Evolutionary conservation across 2,888 invertebrate species (phyloP).

Genomic region (Lochmaea crataegi): DNA sequence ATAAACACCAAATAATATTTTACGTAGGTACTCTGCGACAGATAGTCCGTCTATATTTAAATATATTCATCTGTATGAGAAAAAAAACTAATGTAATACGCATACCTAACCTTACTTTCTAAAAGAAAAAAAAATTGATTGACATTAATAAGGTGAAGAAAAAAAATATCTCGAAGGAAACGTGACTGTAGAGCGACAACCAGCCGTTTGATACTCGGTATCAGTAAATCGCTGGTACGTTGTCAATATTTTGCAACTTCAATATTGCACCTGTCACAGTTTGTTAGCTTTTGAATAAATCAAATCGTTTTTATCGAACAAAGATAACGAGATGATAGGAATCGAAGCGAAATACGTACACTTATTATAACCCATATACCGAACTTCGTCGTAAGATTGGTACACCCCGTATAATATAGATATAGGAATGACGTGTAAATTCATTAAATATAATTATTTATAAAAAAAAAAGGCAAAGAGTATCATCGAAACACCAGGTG

Average conservation of each 20-base stretch:
- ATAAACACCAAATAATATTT: too few species aligned
- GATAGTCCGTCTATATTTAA: background rate
- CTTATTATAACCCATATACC: too few species aligned
- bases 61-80: background rate
- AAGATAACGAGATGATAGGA: too few species aligned
- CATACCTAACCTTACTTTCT: constrained; percentile 17
- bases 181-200: constrained; percentile 2
- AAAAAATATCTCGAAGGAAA: background rate
- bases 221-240: background rate
- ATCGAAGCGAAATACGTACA: too few species aligned
- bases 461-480: background rate
- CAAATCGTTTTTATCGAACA: background rate
- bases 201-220: background rate
- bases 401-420: background rate
- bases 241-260: constrained; percentile 13
- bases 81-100: background rate
- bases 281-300: constrained; percentile 4
- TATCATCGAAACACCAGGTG: background rate
- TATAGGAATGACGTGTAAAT: background rate
- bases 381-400: too few species aligned
- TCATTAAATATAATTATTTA: background rate
- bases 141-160: constrained; percentile 9
- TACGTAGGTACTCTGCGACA: too few species aligned
- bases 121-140: constrained; percentile 13
- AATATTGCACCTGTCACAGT: background rate